Percentiles rank a stretch among this genome's conserved stretches.
phyloP scores from a whole-genome alignment of 2,888 invertebrate species.

The Brassicogethes aeneus region DNA sequence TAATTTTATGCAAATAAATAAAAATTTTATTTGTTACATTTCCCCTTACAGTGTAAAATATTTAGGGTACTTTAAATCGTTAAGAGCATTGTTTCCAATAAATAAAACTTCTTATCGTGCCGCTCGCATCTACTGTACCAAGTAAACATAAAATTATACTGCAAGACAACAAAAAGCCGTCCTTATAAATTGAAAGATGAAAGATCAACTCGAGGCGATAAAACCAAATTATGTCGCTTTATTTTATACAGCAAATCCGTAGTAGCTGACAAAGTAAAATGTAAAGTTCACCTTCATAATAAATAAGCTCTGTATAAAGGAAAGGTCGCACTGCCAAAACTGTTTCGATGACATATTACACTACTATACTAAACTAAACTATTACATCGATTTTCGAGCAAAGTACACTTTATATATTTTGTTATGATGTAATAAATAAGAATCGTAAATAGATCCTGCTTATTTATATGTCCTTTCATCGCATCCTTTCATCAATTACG shows the following conservation, averaged over 20 bases:
- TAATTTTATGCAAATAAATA: too few species aligned
- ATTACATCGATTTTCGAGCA: too few species aligned
- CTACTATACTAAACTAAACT: background rate
- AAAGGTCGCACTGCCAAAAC: background rate
- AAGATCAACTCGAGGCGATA: background rate
- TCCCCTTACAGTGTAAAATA: too few species aligned
- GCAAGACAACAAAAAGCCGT: background rate
- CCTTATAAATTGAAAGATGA: background rate
- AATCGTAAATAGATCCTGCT: too few species aligned
- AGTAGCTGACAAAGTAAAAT: background rate
- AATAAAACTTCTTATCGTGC: background rate
- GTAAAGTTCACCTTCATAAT: background rate
- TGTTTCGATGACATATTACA: background rate
- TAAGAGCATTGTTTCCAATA: slow-evolving; percentile 1
- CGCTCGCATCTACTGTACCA: background rate
- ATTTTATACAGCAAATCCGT: background rate
- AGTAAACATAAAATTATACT: background rate
- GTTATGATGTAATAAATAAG: too few species aligned
- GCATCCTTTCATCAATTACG: too few species aligned
- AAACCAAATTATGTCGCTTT: background rate
- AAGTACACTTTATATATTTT: too few species aligned
- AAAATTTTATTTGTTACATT: too few species aligned
- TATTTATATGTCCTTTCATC: too few species aligned
- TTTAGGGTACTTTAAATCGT: too few species aligned
- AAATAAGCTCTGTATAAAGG: background rate